These are phyloP conservation scores for Neolamprologus sp. DNA, from an alignment of 2,113 vertebrate species.

Conservation along the genomic window DNA sequence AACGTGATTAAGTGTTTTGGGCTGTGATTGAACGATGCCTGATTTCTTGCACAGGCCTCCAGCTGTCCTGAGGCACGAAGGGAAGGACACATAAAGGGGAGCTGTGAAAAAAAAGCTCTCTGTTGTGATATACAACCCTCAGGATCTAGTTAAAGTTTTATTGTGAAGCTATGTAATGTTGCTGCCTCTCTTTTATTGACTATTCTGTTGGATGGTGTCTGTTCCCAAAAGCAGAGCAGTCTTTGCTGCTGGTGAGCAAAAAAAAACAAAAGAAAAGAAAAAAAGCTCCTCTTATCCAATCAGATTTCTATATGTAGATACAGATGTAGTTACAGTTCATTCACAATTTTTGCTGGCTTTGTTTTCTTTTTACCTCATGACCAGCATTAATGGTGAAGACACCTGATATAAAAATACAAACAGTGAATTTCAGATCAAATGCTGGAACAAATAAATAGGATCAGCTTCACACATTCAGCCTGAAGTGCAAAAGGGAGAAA, in stretches of 20 bases:
- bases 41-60: background rate
- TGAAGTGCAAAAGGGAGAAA: background rate
- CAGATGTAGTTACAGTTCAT: background rate
- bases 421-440: background rate
- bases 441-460: background rate
- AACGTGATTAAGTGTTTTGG: background rate
- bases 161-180: conserved; percentile 14
- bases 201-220: conserved; percentile 37
- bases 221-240: background rate
- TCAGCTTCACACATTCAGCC: background rate
- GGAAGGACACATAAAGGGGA: conserved; percentile 21
- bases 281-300: background rate
- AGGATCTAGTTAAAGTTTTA: conserved; percentile 50
- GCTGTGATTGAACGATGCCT: background rate
- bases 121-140: conserved; percentile 14
- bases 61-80: background rate
- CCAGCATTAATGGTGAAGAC: fast-evolving
- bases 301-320: background rate
- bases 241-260: background rate
- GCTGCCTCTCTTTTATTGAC: conserved; percentile 37
- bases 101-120: conserved; percentile 20
- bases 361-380: background rate
- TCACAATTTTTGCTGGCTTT: background rate
- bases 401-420: background rate
- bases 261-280: background rate